These are phyloP conservation scores for Escarpia spicata DNA, from an alignment of 2,888 invertebrate genomes.

Conservation along the genomic window DNA sequence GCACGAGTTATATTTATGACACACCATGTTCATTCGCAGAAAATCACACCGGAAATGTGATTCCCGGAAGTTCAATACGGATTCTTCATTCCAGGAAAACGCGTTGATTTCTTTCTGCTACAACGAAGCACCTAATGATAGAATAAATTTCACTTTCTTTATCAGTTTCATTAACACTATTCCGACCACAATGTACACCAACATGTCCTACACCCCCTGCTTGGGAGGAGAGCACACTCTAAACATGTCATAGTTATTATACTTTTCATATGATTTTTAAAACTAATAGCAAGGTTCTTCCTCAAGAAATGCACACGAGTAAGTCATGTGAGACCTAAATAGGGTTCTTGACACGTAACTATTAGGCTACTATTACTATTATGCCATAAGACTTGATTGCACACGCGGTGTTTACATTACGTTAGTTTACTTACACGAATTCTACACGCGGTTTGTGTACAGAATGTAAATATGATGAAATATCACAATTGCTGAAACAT, in stretches of 20 bases:
- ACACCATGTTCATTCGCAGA: not conserved
- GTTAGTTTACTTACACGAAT: not conserved
- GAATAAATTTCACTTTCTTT: not conserved
- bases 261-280: no score
- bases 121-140: not conserved
- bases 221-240: no score
- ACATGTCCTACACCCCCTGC: no score
- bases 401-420: not conserved
- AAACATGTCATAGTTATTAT: no score
- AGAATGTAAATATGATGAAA: no score
- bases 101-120: not conserved
- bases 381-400: not conserved
- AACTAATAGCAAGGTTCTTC: no score
- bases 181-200: not conserved
- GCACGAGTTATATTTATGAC: not conserved
- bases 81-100: not conserved
- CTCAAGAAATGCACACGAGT: no score
- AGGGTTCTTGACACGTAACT: no score
- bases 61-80: not conserved
- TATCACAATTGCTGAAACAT: no score
- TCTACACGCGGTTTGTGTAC: no score
- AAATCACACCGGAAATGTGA: not conserved
- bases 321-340: no score
- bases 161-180: not conserved
- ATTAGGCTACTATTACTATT: not conserved